Evolutionary conservation across 2,888 invertebrate genomes (phyloP).

Genomic region (Lasioglossum lativentre): DNA sequence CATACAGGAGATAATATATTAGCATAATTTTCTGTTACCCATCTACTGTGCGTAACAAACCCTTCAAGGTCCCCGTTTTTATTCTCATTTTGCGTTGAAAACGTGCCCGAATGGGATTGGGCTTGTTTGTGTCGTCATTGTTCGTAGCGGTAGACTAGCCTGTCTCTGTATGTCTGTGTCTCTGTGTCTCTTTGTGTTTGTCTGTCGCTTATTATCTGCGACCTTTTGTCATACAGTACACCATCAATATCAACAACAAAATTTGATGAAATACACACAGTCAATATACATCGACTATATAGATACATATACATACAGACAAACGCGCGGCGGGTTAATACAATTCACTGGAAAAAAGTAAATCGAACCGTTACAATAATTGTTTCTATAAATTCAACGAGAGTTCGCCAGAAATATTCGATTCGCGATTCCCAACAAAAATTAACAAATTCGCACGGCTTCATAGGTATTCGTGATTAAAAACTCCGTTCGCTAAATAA

Average conservation of each 20-base stretch:
- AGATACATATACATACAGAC: neutral
- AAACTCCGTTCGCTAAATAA: neutral
- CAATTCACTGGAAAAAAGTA: neutral
- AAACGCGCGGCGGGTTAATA: neutral
- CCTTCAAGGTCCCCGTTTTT: slow-evolving; percentile 62
- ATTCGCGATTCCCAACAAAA: neutral
- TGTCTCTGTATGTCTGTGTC: slow-evolving; percentile 74
- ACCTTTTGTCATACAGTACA: slow-evolving; percentile 29
- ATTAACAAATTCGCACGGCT: neutral
- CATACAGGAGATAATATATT: neutral
- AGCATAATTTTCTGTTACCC: neutral
- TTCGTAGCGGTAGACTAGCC: slow-evolving; percentile 79
- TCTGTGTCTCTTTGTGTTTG: slow-evolving; percentile 69
- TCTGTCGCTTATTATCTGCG: slow-evolving; percentile 55
- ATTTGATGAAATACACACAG: neutral
- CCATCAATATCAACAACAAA: neutral
- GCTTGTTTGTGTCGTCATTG: slow-evolving; percentile 77
- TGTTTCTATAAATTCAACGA: neutral
- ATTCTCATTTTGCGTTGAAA: slow-evolving; percentile 45
- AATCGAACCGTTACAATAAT: neutral
- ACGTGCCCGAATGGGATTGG: slow-evolving; percentile 69
- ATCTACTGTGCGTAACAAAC: slow-evolving; percentile 61
- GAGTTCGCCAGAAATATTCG: neutral
- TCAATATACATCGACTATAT: slow-evolving; percentile 5
- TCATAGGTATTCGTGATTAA: neutral